These are phyloP conservation scores for Rhopalosiphum maidis DNA, from an alignment of 1,140 invertebrate species.

Conservation along the genomic window DNA sequence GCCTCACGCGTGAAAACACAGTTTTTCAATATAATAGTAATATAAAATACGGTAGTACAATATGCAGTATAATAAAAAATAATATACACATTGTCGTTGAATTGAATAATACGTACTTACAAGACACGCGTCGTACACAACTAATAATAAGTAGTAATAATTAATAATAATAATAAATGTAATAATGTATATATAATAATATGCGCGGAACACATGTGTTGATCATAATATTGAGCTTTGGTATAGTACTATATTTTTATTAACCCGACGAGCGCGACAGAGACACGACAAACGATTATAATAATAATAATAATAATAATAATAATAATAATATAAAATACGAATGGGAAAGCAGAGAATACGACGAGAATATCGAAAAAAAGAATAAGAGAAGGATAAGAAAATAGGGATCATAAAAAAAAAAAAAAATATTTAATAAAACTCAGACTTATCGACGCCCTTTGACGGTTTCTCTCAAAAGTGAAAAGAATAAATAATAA, in stretches of 20 bases:
- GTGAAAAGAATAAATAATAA: conserved; percentile 26
- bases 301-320: neutral
- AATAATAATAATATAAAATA: neutral
- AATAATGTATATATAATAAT: conserved; percentile 6
- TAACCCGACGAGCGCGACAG: neutral
- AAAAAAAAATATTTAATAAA: conserved; percentile 8
- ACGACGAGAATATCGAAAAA: neutral
- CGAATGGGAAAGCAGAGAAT: neutral
- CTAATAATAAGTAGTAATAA: neutral
- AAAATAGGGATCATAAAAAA: neutral
- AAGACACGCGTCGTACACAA: neutral
- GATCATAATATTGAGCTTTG: conserved; percentile 50
- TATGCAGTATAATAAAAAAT: neutral
- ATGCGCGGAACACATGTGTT: conserved; percentile 22
- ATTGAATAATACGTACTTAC: neutral
- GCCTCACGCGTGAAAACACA: conserved; percentile 2
- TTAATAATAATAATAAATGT: neutral
- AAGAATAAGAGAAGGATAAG: neutral
- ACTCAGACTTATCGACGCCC: conserved; percentile 47
- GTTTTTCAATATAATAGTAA: neutral
- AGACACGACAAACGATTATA: neutral
- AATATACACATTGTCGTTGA: neutral
- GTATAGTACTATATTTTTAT: neutral
- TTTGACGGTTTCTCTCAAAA: conserved; percentile 21
- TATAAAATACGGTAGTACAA: neutral